phyloP scores from a whole-genome alignment of 2,888 invertebrate species.

The Drosophila algonquin region DNA sequence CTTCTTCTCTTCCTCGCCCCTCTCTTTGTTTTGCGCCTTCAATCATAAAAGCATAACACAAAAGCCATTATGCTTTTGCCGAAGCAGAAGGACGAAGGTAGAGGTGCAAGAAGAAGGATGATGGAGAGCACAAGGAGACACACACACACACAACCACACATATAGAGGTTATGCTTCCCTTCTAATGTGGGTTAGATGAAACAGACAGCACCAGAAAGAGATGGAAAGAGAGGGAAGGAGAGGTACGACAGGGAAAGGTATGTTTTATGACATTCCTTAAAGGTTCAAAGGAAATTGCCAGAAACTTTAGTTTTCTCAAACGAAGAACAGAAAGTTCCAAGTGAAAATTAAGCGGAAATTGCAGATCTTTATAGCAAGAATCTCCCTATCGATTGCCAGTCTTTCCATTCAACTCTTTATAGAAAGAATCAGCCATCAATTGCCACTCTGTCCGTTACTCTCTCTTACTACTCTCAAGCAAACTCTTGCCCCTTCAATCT shows the following conservation, averaged over 20 bases:
- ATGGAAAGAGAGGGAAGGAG: neutral
- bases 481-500: neutral
- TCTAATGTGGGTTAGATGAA: conserved; percentile 41
- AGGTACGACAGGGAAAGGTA: neutral
- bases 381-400: neutral
- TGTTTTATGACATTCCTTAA: conserved; percentile 24
- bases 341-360: neutral
- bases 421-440: too few relatives aligned
- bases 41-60: conserved; percentile 77
- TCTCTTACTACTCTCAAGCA: neutral
- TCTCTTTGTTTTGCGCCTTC: conserved; percentile 50
- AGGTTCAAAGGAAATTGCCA: conserved; percentile 8
- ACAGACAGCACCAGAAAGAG: conserved; percentile 5
- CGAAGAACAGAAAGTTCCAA: too few relatives aligned
- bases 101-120: conserved; percentile 7
- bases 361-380: neutral
- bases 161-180: conserved; percentile 20
- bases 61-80: conserved; percentile 64
- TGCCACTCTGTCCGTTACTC: neutral
- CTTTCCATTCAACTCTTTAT: neutral
- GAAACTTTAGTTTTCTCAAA: neutral
- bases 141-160: neutral
- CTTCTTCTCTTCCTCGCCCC: neutral
- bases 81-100: conserved; percentile 9
- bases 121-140: neutral